Evolutionary conservation across 2,797 vertebrate genomes (phyloP), one percentile per base, ranked within the genome.

Genomic region (Rhyacichthys aspro): DNA sequence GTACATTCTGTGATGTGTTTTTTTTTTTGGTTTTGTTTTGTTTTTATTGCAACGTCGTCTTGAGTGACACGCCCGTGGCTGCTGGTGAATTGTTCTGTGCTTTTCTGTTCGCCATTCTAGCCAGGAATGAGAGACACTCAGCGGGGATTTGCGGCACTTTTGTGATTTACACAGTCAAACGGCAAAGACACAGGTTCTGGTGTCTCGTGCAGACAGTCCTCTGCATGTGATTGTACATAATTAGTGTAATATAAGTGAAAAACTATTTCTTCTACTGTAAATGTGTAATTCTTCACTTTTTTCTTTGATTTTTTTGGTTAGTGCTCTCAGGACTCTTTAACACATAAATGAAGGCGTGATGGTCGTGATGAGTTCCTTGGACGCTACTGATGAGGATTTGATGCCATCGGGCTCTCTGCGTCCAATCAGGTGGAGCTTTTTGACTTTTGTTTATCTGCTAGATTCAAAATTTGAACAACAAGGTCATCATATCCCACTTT

Each of bases 321-420:
- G 95, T 96, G 95, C 95, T 96, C 97, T 99, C 97, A 99, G 97
- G 97, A 98, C 96, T 97, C 94, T 82, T 38, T 93, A 89, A 90
- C 89, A 92, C 94, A 92, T 91, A 92, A 91, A 89, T 89, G 92
- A 93, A 94, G n/a, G n/a, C n/a, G 49, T 70, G 69, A 74, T 59
- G 82, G 89, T 72, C 55, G 70, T 64, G 71, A 66, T 55, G 85
- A 82, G 83, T 63, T 86, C 78, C 82, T 69, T 79, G 82, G 83
- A 73, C 15, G n/a, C 49, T 72, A 78, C 50, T 39, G 63, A 61
- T 28, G 73, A 76, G 79, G 74, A 80, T 76, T 69, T 54, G 76
- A 71, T 44, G 64, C 74, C 72, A 49, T 76, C 59, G 10, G 62
- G 74, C 82, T 72, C 82, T 73, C 76, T 17, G 48, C 43, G 49